Evolutionary conservation across 1,140 invertebrate species (phyloP), one percentile per base, ranked within the genome.

Genomic region (Leptinotarsa lineolata): DNA sequence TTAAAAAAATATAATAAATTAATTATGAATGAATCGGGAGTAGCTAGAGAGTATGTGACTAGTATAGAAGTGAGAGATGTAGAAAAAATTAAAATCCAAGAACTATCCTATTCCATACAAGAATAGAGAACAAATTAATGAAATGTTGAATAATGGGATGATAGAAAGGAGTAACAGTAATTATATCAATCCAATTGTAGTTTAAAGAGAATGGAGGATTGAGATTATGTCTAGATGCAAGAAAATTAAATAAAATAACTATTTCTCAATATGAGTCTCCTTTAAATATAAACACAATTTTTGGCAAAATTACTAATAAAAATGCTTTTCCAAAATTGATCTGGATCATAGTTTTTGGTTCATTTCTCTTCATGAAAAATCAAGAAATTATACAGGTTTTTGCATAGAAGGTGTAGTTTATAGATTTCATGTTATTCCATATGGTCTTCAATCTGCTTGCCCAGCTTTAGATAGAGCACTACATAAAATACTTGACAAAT

Each of bases 361-460:
- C 21, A 78, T 82, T 1, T 75, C 72, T 2, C 30, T 85, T 2
- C 69, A 86, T 2, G 80, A 83, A 66, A 75, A 78, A 24, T 76
- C 81, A 2, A 82, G 83, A 74, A 81, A 76, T 24, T 74, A 82
- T 48, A 76, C 74, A 1, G 68, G 74, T 15, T 80, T 78, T 73
- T 74, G 81, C 0, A 81, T 80, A 3, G 77, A 78, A 18, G 79
- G 80, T 44, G 80, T 79, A 2, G 80, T 81, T 45, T 88, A 85
- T 73, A 86, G 87, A 74, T 88, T 82, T 73, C 67, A 78, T 0
- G 76, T 78, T 59, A 75, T 86, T 61, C 86, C 86, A 16, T 87
- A 86, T 77, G 86, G 87, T 15, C 74, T 88, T 3, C 76, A 72
- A 15, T 86, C 84, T 76, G 77, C 83, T 0, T 82, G 86, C 0